Evolutionary conservation across 2,888 invertebrate species (phyloP).

Genomic region (Nemotelus nigrinus): DNA sequence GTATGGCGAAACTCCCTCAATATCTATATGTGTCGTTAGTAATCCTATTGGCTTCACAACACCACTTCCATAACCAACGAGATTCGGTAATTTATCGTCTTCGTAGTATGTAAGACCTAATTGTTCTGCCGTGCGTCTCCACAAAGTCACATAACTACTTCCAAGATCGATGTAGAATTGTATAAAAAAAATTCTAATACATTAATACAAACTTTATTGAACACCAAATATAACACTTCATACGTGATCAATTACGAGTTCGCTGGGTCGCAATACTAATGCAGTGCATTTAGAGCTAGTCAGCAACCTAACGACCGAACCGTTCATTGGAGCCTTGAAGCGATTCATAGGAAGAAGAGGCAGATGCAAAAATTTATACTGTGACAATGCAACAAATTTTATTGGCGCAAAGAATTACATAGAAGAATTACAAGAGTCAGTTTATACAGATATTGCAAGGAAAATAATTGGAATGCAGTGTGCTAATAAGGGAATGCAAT

Average conservation of each 20-base stretch:
- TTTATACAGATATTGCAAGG: too few species aligned
- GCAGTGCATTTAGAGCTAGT: background rate
- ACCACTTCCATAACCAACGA: constrained; percentile 10
- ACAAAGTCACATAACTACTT: constrained; percentile 17
- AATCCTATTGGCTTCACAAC: background rate
- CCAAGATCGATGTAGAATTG: constrained; percentile 11
- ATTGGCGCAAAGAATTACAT: too few species aligned
- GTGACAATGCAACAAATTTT: too few species aligned
- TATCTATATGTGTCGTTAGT: constrained; percentile 2
- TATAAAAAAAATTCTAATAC: too few species aligned
- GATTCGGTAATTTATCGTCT: background rate
- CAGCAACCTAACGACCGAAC: background rate
- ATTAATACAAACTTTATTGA: too few species aligned
- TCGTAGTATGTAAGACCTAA: background rate
- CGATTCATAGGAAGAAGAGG: too few species aligned
- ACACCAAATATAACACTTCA: too few species aligned
- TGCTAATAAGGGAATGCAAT: too few species aligned
- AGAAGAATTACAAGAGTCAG: too few species aligned
- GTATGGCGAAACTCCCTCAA: constrained; percentile 10
- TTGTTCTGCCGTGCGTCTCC: background rate
- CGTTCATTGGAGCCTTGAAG: too few species aligned
- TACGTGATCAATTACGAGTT: background rate
- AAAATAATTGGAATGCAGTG: too few species aligned
- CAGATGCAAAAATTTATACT: too few species aligned
- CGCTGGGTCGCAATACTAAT: background rate